Percentiles rank a stretch among this genome's conserved stretches.
These are phyloP conservation scores for Strigamia maritima DNA, from an alignment of 2,888 invertebrate genomes.

Conservation along the genomic window DNA sequence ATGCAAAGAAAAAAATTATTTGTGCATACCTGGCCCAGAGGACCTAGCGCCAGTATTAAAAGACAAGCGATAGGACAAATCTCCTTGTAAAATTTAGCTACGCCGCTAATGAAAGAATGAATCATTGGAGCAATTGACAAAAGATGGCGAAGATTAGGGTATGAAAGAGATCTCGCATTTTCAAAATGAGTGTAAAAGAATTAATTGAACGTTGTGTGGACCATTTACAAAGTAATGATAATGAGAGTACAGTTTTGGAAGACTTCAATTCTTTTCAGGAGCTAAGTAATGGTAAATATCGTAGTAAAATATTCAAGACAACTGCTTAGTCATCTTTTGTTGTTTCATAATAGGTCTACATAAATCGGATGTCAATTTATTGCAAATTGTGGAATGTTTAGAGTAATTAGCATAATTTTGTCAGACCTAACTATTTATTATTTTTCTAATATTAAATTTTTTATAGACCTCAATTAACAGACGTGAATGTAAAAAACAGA, in stretches of 20 bases:
- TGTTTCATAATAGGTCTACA: conserved; percentile 33
- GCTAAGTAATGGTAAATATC: neutral
- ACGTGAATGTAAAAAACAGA: neutral
- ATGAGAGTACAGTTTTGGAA: neutral
- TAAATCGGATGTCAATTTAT: conserved; percentile 15
- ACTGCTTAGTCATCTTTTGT: neutral
- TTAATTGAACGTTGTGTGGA: neutral
- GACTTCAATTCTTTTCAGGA: neutral
- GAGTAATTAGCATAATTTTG: conserved; percentile 28
- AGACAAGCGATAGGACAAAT: neutral
- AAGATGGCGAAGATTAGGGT: neutral
- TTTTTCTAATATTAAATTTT: conserved; percentile 46
- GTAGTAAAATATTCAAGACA: neutral
- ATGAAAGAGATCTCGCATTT: neutral
- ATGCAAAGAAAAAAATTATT: neutral
- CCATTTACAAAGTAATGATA: neutral
- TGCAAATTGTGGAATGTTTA: conserved; percentile 37
- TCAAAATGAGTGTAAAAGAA: neutral
- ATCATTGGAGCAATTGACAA: neutral
- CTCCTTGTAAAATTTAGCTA: neutral
- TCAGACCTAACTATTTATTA: neutral
- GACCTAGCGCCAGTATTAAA: neutral
- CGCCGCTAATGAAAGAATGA: neutral
- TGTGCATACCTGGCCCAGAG: conserved; percentile 1
- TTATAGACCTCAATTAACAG: conserved; percentile 60